phyloP scores from a whole-genome alignment of 2,797 vertebrate genomes.

The Mallotus villosus region DNA sequence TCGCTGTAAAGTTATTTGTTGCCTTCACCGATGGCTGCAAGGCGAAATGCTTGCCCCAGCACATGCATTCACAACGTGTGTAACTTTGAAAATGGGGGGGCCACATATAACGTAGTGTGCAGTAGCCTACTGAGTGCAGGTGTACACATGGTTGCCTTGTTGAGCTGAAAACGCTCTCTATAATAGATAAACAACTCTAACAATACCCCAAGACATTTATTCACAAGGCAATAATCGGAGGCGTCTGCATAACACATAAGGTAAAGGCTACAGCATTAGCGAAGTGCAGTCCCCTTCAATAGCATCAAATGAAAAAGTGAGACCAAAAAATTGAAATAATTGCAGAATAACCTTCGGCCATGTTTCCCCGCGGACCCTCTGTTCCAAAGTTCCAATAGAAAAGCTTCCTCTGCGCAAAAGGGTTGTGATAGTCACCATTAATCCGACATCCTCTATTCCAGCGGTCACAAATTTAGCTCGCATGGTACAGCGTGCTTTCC shows the following conservation, averaged over 20 bases:
- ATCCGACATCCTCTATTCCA: slow-evolving; percentile 93
- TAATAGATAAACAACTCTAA: slow-evolving; percentile 28
- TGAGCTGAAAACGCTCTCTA: slow-evolving; percentile 16
- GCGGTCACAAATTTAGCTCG: slow-evolving; percentile 90
- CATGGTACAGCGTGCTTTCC: slow-evolving; percentile 95
- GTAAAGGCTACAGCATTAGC: slow-evolving; percentile 72
- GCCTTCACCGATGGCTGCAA: slow-evolving; percentile 43
- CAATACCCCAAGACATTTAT: slow-evolving; percentile 71
- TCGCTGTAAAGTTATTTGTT: slow-evolving; percentile 27
- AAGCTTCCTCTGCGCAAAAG: slow-evolving; percentile 90
- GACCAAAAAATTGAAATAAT: slow-evolving; percentile 72
- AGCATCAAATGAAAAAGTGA: slow-evolving; percentile 59
- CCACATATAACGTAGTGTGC: slow-evolving; percentile 2
- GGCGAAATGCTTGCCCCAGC: slow-evolving; percentile 28
- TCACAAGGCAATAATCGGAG: slow-evolving; percentile 73
- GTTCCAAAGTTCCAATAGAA: slow-evolving; percentile 90
- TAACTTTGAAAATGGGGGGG: slow-evolving; percentile 41
- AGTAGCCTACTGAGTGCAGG: slow-evolving; percentile 64
- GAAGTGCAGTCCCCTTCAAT: slow-evolving; percentile 65
- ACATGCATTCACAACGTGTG: slow-evolving; percentile 31
- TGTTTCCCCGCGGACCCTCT: slow-evolving; percentile 96
- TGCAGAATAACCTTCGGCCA: slow-evolving; percentile 98
- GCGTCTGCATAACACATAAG: slow-evolving; percentile 74
- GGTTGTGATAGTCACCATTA: slow-evolving; percentile 88
- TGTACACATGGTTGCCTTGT: slow-evolving; percentile 62